A percentile compares a stretch with the other conserved stretches of the same genome.
These are phyloP conservation scores for Eudasyphora cyanicolor DNA, from an alignment of 2,888 invertebrate species.

Conservation along the genomic window DNA sequence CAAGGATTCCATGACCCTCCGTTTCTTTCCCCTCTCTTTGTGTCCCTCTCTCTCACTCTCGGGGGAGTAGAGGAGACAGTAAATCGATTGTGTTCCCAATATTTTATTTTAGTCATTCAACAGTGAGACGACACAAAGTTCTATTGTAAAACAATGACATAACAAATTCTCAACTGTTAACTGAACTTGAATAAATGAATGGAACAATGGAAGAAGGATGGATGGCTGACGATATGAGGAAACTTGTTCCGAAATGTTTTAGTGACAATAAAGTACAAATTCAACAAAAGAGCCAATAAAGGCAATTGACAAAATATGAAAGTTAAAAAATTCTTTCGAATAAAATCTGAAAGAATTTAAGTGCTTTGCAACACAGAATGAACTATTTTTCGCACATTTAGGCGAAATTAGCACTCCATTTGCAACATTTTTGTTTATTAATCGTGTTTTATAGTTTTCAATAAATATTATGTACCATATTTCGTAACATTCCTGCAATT, in stretches of 20 bases:
- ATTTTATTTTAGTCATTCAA: no score
- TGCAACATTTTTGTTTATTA: no score
- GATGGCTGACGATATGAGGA: constrained; percentile 15
- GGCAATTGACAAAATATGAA: neutral
- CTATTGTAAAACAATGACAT: constrained; percentile 44
- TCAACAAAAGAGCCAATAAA: neutral
- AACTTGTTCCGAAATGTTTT: constrained; percentile 26
- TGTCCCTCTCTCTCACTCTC: no score
- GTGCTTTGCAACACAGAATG: no score
- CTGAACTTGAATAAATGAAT: constrained; percentile 9
- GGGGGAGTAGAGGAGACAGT: neutral
- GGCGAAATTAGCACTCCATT: no score
- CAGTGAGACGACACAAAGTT: constrained; percentile 41
- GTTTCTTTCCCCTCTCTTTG: no score
- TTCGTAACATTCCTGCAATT: no score
- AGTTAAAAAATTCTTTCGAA: neutral
- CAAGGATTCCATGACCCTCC: constrained; percentile 34
- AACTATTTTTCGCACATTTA: no score
- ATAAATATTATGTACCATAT: no score
- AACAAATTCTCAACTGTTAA: constrained; percentile 39
- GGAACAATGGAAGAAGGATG: constrained; percentile 2
- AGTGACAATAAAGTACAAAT: neutral
- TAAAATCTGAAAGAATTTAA: neutral
- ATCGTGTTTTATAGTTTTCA: no score
- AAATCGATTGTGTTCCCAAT: constrained; percentile 41